phyloP scores from a whole-genome alignment of 2,888 invertebrate genomes.

The Campoplex capitator region DNA sequence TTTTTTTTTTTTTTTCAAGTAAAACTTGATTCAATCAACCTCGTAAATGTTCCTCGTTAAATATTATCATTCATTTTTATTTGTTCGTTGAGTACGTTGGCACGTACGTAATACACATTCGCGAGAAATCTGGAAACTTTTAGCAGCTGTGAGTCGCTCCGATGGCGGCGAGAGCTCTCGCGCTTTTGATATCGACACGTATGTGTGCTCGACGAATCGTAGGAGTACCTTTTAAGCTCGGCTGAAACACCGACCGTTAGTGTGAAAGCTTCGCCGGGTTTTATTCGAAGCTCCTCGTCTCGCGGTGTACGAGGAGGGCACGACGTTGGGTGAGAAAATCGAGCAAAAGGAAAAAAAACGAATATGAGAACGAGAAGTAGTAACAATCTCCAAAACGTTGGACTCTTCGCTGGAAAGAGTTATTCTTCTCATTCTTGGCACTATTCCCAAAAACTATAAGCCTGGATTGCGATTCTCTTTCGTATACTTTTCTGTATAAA shows the following conservation, averaged over 20 bases:
- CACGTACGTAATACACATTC: conserved; percentile 29
- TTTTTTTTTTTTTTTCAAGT: background rate
- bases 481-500: conserved; percentile 48
- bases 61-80: background rate
- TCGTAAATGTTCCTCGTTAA: background rate
- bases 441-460: conserved; percentile 63
- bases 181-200: conserved; percentile 67
- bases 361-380: conserved; percentile 56
- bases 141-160: conserved; percentile 51
- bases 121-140: conserved; percentile 52
- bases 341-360: conserved; percentile 34
- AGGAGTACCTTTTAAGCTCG: conserved; percentile 66
- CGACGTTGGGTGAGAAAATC: conserved; percentile 3
- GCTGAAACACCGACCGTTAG: conserved; percentile 59
- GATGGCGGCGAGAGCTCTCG: conserved; percentile 57
- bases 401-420: conserved; percentile 45
- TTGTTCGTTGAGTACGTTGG: conserved; percentile 34
- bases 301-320: background rate
- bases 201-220: conserved; percentile 36
- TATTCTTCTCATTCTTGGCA: conserved; percentile 61
- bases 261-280: conserved; percentile 66
- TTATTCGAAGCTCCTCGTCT: conserved; percentile 57
- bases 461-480: conserved; percentile 50
- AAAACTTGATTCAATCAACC: background rate
- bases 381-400: conserved; percentile 61